Percentiles rank a stretch among this genome's conserved stretches.
Conservation (phyloP, 2,113 vertebrate genomes). For the Pampusana beccarii region DNA sequence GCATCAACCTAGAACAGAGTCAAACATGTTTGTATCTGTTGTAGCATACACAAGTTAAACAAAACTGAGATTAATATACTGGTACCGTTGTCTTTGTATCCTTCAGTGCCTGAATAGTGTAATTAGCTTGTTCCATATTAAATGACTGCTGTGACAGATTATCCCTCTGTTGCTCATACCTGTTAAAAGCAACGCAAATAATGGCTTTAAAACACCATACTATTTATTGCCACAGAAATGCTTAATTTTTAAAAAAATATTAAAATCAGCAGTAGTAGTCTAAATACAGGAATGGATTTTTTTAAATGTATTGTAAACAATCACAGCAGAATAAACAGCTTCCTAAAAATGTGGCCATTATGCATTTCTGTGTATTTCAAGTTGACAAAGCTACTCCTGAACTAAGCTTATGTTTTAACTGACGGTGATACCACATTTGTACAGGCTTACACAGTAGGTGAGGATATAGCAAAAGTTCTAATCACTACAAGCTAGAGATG, state of each 20-base stretch:
- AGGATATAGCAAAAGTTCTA: background rate
- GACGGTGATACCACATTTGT: fast-evolving
- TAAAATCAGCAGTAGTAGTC: background rate
- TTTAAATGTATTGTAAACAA: background rate
- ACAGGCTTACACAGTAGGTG: background rate
- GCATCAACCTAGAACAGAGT: conserved; percentile 88
- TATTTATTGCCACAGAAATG: background rate
- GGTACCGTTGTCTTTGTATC: conserved; percentile 98
- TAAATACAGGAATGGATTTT: background rate
- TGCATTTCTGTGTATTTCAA: background rate
- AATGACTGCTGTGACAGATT: conserved; percentile 97
- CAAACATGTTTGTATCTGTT: background rate
- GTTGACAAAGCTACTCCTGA: background rate
- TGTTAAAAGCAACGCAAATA: conserved; percentile 59
- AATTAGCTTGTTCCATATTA: conserved; percentile 99
- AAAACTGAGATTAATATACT: background rate
- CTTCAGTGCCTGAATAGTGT: conserved; percentile 95
- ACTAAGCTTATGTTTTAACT: background rate
- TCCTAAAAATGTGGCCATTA: background rate
- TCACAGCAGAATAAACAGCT: background rate
- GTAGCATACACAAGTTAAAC: background rate
- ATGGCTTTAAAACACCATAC: background rate
- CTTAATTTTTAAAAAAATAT: background rate
- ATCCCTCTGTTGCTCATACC: conserved; percentile 96
- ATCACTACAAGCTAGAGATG: background rate